Percentiles rank a stretch among this genome's conserved stretches.
Conservation (phyloP, 2,797 vertebrate genomes). For the Muscicapa comitata region DNA sequence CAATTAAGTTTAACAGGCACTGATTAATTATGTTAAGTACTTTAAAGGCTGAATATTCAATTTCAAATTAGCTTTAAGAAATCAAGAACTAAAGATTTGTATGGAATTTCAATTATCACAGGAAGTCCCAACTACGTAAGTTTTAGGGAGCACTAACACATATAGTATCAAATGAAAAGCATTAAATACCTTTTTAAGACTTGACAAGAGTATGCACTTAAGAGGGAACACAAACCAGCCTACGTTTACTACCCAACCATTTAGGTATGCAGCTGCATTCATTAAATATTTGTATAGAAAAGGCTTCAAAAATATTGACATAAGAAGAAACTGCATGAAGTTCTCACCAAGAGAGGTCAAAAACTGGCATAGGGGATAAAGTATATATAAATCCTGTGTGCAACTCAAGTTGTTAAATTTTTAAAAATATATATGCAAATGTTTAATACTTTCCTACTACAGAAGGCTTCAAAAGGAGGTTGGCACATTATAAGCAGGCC, state of each 20-base stretch:
- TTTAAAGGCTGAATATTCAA: not conserved
- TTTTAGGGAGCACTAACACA: not conserved
- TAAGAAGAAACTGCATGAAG: not conserved
- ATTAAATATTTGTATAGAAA: conserved; percentile 44
- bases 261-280: conserved; percentile 16
- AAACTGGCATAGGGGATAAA: not conserved
- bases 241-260: not conserved
- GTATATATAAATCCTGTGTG: not conserved
- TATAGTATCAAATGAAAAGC: not conserved
- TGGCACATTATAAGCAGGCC: not conserved
- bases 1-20: not conserved
- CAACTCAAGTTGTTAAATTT: not conserved
- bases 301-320: conserved; percentile 9
- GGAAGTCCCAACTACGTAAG: not conserved
- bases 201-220: conserved; percentile 1
- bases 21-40: not conserved
- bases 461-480: not conserved
- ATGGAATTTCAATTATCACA: not conserved
- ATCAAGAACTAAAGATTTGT: not conserved
- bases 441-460: not conserved
- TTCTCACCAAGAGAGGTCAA: not conserved
- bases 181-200: not conserved
- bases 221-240: not conserved
- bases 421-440: not conserved
- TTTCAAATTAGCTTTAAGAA: not conserved